A percentile compares a stretch with the other conserved stretches of the same genome.
phyloP scores from a whole-genome alignment of 2,113 vertebrate species.

The Sylvilagus bachmani region DNA sequence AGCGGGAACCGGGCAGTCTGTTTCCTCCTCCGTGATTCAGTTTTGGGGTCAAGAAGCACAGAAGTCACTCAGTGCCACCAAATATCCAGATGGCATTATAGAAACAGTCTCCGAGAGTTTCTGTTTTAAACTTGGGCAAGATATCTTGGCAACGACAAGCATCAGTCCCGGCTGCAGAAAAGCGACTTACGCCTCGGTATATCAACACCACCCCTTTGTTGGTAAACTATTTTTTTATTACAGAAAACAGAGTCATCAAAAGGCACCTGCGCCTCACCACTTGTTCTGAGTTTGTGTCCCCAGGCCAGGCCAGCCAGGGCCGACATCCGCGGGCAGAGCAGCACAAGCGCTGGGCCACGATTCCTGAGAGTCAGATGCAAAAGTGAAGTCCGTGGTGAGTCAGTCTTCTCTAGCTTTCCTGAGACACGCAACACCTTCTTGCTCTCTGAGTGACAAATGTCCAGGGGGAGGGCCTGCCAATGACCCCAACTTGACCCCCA shows the following conservation, averaged over 20 bases:
- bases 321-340: rapidly evolving
- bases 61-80: background rate
- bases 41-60: conserved; percentile 36
- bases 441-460: background rate
- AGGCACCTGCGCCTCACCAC: background rate
- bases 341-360: rapidly evolving
- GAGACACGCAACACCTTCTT: background rate
- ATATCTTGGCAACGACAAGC: background rate
- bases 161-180: background rate
- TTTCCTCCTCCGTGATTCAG: background rate
- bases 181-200: background rate
- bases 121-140: conserved; percentile 40
- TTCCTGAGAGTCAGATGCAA: background rate
- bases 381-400: background rate
- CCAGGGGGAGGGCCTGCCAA: background rate
- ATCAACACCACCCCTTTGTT: background rate
- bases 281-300: rapidly evolving
- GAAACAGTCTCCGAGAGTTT: background rate
- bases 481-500: background rate
- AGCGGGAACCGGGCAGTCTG: background rate
- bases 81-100: background rate
- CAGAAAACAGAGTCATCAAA: background rate
- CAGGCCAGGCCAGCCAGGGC: background rate
- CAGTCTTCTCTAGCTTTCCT: background rate
- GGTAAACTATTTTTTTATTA: background rate